Evolutionary conservation across 2,797 vertebrate genomes (phyloP).

Genomic region (Halcyon leucocephala): DNA sequence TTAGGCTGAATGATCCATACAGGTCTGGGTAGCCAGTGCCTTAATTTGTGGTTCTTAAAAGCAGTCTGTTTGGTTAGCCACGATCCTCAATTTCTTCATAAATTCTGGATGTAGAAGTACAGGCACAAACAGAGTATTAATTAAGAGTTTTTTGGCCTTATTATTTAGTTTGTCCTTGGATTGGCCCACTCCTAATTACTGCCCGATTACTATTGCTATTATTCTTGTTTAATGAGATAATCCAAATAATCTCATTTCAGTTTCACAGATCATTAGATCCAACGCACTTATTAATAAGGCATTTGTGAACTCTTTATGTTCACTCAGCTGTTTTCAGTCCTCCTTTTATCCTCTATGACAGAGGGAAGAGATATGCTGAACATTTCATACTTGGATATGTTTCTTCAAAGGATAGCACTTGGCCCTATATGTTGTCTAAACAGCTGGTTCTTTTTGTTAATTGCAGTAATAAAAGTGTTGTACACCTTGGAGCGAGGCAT

Average conservation of each 20-base stretch:
- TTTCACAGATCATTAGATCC: constrained; percentile 70
- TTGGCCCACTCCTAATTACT: constrained; percentile 50
- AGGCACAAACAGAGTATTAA: background rate
- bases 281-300: constrained; percentile 65
- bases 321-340: constrained; percentile 65
- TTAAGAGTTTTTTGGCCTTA: background rate
- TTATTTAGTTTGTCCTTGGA: constrained; percentile 60
- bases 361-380: background rate
- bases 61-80: background rate
- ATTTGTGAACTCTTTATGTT: constrained; percentile 56
- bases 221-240: constrained; percentile 76
- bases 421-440: background rate
- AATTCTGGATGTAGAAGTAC: background rate
- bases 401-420: background rate
- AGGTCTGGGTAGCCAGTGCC: background rate
- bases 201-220: constrained; percentile 43
- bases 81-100: background rate
- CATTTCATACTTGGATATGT: background rate
- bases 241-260: constrained; percentile 72
- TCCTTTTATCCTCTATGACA: background rate
- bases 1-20: background rate
- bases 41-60: background rate
- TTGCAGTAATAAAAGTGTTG: background rate
- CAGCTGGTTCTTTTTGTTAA: background rate
- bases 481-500: background rate